Evolutionary conservation across 2,113 vertebrate genomes (phyloP), one percentile per base, ranked within the genome.

Genomic region (Tetrax tetrax): DNA sequence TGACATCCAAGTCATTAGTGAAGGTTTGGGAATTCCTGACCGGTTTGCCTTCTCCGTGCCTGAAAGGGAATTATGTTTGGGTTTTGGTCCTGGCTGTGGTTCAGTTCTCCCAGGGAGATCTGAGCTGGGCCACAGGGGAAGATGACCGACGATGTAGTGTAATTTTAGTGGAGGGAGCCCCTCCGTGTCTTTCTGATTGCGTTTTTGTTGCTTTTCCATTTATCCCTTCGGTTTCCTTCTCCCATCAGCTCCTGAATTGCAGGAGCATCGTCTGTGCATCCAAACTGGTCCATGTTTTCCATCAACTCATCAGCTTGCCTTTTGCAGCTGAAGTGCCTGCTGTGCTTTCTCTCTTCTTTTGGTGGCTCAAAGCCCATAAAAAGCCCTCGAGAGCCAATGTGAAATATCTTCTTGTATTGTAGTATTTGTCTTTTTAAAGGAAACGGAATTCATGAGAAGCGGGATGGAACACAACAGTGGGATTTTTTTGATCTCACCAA

Each of bases 271-370:
- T 10, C 57, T 43, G 61, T 41, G 66, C 89, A 47, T 90, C 76
- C 33, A 3, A 66, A 68, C 77, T 47, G 63, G 71, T 79, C 68
- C 2, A 0, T 84, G 78, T 94, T 86, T 94, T 87, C 95, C 80
- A 47, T 71, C 85, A 53, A 24, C 64, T 80, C 79, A 18, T 90
- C 87, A 86, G 74, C 63, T 61, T 88, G 86, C 69, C 64, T 89
- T 81, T 87, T 76, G 70, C 81, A 88, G 85, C 83, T 69, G 66
- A 51, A 86, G 83, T 31, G 68, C 95, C 85, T 88, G 94, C 93
- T 94, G 94, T 50, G 93, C 92, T 86, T 89, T 80, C 38, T 35
- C 76, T 83, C 89, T 81, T 79, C 63, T 88, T 90, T 88, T 64
- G 14, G n/a, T 91, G 92, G 84, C 93, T 95, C 93, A 76, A 65